A percentile compares a stretch with the other conserved stretches of the same genome.
Evolutionary conservation across 2,113 vertebrate genomes (phyloP).

Genomic region (Nerophis lumbriciformis): DNA sequence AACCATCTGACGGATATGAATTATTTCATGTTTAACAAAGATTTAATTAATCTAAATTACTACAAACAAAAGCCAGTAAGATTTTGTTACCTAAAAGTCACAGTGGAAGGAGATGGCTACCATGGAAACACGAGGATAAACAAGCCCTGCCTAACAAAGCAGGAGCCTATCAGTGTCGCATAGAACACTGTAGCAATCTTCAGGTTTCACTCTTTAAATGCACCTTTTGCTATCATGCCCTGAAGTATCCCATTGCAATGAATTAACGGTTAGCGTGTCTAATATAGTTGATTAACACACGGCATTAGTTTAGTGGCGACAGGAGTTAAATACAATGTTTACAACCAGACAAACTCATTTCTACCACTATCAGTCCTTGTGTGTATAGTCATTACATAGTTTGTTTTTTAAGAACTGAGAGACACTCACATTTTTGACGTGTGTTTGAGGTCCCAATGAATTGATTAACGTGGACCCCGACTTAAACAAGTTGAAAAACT

Average conservation of each 20-base stretch:
- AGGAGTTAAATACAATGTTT: neutral
- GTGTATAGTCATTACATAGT: no score
- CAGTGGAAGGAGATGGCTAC: neutral
- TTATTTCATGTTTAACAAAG: no score
- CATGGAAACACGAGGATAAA: neutral
- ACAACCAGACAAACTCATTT: neutral
- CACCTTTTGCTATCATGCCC: slow-evolving; percentile 36
- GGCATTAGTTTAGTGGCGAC: neutral
- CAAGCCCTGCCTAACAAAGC: slow-evolving; percentile 46
- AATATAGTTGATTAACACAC: slow-evolving; percentile 6
- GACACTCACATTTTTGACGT: no score
- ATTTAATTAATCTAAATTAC: neutral
- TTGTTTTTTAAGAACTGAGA: no score
- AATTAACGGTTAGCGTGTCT: slow-evolving; percentile 32
- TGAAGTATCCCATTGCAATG: slow-evolving; percentile 41
- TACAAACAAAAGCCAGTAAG: neutral
- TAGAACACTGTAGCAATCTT: slow-evolving; percentile 44
- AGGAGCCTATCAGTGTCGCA: slow-evolving; percentile 43
- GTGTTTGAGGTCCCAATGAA: no score
- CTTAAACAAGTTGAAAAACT: no score
- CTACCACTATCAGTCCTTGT: neutral
- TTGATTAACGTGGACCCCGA: no score
- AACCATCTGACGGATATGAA: no score
- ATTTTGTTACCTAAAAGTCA: neutral
- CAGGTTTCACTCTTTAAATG: slow-evolving; percentile 49